These are phyloP conservation scores for Psittacara wagleri DNA, from an alignment of 2,113 vertebrate species.

Conservation along the genomic window DNA sequence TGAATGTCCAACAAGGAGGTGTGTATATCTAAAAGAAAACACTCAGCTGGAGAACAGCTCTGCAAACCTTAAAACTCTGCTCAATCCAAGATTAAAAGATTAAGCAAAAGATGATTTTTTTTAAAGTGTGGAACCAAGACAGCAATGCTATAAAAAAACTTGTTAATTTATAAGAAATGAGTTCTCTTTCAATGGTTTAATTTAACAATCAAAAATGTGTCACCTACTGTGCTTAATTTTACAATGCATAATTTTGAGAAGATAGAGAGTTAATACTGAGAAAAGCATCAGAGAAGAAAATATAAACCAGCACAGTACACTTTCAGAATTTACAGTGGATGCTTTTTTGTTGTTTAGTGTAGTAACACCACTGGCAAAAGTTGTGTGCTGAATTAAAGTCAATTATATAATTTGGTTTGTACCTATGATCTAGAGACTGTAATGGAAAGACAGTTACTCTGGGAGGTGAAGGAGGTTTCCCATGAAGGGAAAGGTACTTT, in stretches of 20 bases:
- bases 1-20: conserved; percentile 92
- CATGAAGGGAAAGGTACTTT: background rate
- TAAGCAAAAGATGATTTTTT: conserved; percentile 52
- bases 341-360: background rate
- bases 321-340: background rate
- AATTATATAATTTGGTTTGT: background rate
- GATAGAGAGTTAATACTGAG: background rate
- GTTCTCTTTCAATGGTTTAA: background rate
- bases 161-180: background rate
- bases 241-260: conserved; percentile 6
- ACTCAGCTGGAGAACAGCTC: conserved; percentile 74
- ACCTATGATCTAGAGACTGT: background rate
- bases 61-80: conserved; percentile 73
- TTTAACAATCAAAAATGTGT: background rate
- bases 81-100: conserved; percentile 72
- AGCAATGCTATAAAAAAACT: background rate
- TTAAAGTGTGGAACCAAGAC: background rate
- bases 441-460: background rate
- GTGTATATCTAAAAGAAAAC: conserved; percentile 77
- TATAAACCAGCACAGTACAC: background rate
- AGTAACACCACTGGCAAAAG: background rate
- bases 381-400: background rate
- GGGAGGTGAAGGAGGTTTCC: background rate
- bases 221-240: conserved; percentile 30
- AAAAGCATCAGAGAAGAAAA: background rate